Conservation (phyloP, 2,113 vertebrate genomes). For the Larimichthys polyactis region DNA sequence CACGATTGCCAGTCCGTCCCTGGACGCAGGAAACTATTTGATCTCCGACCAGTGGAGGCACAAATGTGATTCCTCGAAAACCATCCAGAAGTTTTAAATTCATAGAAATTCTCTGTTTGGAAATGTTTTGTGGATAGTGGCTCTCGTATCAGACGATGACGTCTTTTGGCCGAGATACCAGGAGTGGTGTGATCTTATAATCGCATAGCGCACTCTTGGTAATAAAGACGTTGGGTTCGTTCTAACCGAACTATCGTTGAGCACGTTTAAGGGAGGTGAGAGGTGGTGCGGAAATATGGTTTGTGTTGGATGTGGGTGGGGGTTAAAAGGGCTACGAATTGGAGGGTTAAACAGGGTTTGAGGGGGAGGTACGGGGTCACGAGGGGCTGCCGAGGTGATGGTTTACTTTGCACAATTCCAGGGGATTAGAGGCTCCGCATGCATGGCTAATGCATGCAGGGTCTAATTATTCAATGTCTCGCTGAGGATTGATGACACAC, state of each 20-base stretch:
- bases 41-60: conserved; percentile 3
- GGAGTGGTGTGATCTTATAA: not conserved
- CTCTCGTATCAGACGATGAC: not conserved
- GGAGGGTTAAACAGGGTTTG: conserved; percentile 41
- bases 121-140: not conserved
- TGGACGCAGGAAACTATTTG: not conserved
- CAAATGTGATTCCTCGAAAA: conserved; percentile 30
- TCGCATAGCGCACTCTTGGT: conserved; percentile 11
- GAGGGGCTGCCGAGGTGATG: not conserved
- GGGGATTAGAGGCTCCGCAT: conserved; percentile 58
- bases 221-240: not conserved
- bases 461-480: conserved; percentile 64
- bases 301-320: conserved; percentile 30
- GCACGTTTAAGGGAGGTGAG: conserved; percentile 14
- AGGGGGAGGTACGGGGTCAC: conserved; percentile 22
- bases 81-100: conserved; percentile 10
- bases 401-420: conserved; percentile 66
- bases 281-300: conserved; percentile 41
- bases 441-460: conserved; percentile 30
- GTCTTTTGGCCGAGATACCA: not conserved
- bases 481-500: conserved; percentile 46
- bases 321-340: conserved; percentile 17
- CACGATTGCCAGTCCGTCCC: too few species aligned
- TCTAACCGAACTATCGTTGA: not conserved
- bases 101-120: not conserved